phyloP scores from a whole-genome alignment of 2,797 vertebrate genomes.

The Clarias pachynema region DNA sequence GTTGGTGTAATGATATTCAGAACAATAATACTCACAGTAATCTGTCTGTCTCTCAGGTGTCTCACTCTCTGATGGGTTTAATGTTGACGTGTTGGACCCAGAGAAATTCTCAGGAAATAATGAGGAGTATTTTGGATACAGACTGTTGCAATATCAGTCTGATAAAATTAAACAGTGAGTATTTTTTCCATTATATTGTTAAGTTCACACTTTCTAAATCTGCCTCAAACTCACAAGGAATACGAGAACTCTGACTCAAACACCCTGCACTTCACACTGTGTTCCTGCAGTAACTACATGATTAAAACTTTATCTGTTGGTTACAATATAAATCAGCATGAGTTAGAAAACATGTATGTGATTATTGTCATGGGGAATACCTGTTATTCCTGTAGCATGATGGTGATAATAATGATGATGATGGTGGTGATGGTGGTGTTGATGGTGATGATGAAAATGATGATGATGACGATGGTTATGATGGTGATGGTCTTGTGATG shows the following conservation, averaged over 20 bases:
- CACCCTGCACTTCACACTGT: not conserved
- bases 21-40: not conserved
- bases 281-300: not conserved
- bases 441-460: no score
- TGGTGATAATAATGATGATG: no score
- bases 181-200: not conserved
- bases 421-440: no score
- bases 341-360: no score
- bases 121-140: conserved; percentile 14
- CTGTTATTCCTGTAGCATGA: no score
- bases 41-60: conserved; percentile 8
- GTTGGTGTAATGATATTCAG: not conserved
- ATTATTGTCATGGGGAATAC: no score
- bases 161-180: not conserved
- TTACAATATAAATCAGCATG: no score
- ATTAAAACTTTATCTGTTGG: not conserved
- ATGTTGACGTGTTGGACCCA: not conserved
- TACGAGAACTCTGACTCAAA: not conserved
- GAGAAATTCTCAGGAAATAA: not conserved
- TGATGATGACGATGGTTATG: no score
- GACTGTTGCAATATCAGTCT: not conserved
- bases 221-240: not conserved
- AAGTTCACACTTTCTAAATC: not conserved
- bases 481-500: no score
- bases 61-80: conserved; percentile 17